These are phyloP conservation scores for Tribolium madens DNA, from an alignment of 1,140 invertebrate genomes.

Conservation along the genomic window DNA sequence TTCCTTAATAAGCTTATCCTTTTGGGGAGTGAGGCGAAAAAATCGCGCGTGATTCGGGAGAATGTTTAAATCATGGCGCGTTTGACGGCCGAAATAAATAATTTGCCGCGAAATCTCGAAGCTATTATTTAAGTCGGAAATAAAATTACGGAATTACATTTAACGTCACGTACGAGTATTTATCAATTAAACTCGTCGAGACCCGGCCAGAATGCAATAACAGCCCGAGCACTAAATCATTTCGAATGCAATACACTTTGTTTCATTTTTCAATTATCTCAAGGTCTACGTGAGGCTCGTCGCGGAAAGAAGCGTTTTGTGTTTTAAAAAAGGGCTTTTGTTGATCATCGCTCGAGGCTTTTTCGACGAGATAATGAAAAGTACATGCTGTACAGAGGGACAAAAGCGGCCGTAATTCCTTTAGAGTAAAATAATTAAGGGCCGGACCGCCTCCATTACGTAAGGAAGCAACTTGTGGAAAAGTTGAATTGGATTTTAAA, in stretches of 20 bases:
- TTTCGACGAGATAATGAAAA: slow-evolving; percentile 47
- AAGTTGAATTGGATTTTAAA: slow-evolving; percentile 39
- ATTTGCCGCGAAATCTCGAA: slow-evolving; percentile 25
- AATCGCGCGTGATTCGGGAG: too few species aligned
- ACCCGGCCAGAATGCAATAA: slow-evolving; percentile 56
- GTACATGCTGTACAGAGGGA: slow-evolving; percentile 48
- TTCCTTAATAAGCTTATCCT: slow-evolving; percentile 34
- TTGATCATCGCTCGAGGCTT: slow-evolving; percentile 37
- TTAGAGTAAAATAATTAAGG: slow-evolving; percentile 34
- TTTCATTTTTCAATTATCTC: slow-evolving; percentile 59
- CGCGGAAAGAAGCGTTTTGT: slow-evolving; percentile 36
- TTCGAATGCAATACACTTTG: slow-evolving; percentile 58
- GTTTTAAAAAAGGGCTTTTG: slow-evolving; percentile 45
- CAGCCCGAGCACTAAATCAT: slow-evolving; percentile 55
- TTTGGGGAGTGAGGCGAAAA: too few species aligned
- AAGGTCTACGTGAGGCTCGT: slow-evolving; percentile 23
- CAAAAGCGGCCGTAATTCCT: slow-evolving; percentile 41
- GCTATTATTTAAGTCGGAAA: slow-evolving; percentile 38
- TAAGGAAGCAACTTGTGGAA: slow-evolving; percentile 16
- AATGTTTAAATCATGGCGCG: slow-evolving; percentile 22
- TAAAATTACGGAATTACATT: slow-evolving; percentile 46
- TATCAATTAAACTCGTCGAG: slow-evolving; percentile 59
- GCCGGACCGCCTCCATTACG: slow-evolving; percentile 11
- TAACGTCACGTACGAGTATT: slow-evolving; percentile 59
- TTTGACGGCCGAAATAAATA: slow-evolving; percentile 25